Evolutionary conservation across 2,888 invertebrate species (phyloP).

Genomic region (Carterocephalus palaemon): DNA sequence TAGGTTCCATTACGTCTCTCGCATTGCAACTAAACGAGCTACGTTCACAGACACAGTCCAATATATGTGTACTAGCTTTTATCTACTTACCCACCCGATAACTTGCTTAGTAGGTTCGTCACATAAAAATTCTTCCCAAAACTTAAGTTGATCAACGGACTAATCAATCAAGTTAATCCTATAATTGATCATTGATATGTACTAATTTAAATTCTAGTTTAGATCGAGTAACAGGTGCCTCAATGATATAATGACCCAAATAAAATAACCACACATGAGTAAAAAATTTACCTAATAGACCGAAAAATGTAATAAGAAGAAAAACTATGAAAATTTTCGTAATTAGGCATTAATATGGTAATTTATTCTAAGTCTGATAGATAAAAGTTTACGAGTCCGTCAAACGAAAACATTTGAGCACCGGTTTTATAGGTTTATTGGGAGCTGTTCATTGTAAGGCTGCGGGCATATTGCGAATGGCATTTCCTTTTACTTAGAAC

Average conservation of each 20-base stretch:
- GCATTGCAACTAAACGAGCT: constrained; percentile 4
- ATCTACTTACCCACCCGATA: constrained; percentile 1
- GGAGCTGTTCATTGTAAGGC: constrained; percentile 29
- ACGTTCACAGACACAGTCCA: constrained; percentile 20
- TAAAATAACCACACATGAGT: constrained; percentile 14
- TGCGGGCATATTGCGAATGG: constrained; percentile 24
- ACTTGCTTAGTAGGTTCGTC: constrained; percentile 1
- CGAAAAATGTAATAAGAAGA: constrained; percentile 8
- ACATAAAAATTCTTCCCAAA: too few relatives aligned
- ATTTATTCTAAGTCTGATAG: constrained; percentile 31
- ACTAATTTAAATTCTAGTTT: constrained; percentile 1
- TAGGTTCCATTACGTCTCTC: constrained; percentile 18
- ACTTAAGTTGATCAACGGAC: too few relatives aligned
- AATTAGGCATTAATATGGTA: constrained; percentile 27
- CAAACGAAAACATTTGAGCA: constrained; percentile 29
- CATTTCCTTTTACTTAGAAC: constrained; percentile 30
- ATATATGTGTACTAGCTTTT: constrained; percentile 8
- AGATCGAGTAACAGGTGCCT: not conserved
- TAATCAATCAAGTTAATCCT: constrained; percentile 11
- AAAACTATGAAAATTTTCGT: constrained; percentile 16
- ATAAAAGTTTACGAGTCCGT: constrained; percentile 29
- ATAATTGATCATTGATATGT: constrained; percentile 10
- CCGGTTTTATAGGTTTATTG: constrained; percentile 31
- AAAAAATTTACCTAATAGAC: too few relatives aligned
- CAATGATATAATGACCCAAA: constrained; percentile 2